Evolutionary conservation across 1,140 invertebrate species (phyloP).

Genomic region (Saccostrea glomerata): DNA sequence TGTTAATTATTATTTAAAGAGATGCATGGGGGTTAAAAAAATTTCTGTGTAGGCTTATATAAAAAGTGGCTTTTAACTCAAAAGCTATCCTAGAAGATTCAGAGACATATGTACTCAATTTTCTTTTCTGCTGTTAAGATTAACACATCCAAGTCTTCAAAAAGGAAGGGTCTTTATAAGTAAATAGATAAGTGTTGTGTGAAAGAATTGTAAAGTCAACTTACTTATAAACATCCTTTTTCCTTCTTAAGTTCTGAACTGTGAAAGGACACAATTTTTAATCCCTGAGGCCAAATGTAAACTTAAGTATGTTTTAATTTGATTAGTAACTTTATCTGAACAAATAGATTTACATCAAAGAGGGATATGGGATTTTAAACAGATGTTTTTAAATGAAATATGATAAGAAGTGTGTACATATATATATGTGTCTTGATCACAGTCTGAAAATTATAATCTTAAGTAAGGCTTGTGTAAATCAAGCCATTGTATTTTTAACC

Average conservation of each 20-base stretch:
- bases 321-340: not conserved
- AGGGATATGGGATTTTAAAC: slow-evolving; percentile 36
- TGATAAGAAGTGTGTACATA: slow-evolving; percentile 3
- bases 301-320: slow-evolving; percentile 35
- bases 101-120: not conserved
- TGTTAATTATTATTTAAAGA: too few relatives aligned
- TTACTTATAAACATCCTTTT: slow-evolving; percentile 25
- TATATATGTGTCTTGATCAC: slow-evolving; percentile 2
- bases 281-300: slow-evolving; percentile 21
- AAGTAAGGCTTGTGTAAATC: not conserved
- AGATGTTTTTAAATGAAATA: slow-evolving; percentile 36
- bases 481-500: slow-evolving; percentile 19
- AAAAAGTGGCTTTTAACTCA: not conserved
- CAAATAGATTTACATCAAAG: slow-evolving; percentile 34
- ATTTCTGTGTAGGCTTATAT: not conserved
- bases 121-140: not conserved
- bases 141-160: slow-evolving; percentile 10
- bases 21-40: too few relatives aligned
- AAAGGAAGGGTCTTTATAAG: not conserved
- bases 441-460: slow-evolving; percentile 23
- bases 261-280: not conserved
- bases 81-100: not conserved
- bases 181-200: slow-evolving; percentile 4
- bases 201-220: slow-evolving; percentile 28
- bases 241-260: slow-evolving; percentile 4